Evolutionary conservation across 2,797 vertebrate species (phyloP), one percentile per base, ranked within the genome.

Genomic region (Syngnathus acus): DNA sequence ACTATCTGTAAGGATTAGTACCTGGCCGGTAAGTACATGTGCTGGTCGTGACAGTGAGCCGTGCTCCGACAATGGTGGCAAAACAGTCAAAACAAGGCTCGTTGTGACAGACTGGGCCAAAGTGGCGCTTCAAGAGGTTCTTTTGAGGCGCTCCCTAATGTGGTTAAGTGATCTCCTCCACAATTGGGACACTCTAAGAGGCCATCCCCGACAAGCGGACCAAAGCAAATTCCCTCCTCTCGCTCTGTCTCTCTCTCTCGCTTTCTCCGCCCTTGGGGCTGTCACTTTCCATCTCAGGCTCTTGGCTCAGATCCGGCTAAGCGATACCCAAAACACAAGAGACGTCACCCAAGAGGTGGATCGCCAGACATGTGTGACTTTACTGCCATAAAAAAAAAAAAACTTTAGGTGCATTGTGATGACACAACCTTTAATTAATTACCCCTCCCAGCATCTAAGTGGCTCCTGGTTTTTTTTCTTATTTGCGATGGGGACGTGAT

Each of bases 91-190:
- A 92, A 91, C 90, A 93, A 84, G 84, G 72, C 76, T 82, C 61
- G 89, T 88, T 87, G 84, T 82, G 86, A 81, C 82, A 89, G 79
- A 67, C 83, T 82, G 80, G 86, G 78, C 85, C 86, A 83, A 84
- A 92, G 85, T 87, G 85, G 79, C 71, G 81, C 68, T 62, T 90
- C 87, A 91, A 93, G 90, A 91, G 90, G 80, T 83, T 89, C 91
- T 89, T 90, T 91, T 92, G 88, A 91, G 86, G 69, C 81, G 13
- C 80, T 77, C 60, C 86, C 87, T 88, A 87, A 90, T 87, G 86
- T 88, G 86, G 88, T 91, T 89, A 93, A 91, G 87, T 91, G 90
- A 93, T 90, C 89, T 88, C 83, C 85, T 85, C 74, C 81, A 90
- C 90, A 91, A 90, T 84, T 76, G 86, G 84, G 87, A 90, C 89